Conservation (phyloP, 1,140 invertebrate species). For the Drosophila funebris region DNA sequence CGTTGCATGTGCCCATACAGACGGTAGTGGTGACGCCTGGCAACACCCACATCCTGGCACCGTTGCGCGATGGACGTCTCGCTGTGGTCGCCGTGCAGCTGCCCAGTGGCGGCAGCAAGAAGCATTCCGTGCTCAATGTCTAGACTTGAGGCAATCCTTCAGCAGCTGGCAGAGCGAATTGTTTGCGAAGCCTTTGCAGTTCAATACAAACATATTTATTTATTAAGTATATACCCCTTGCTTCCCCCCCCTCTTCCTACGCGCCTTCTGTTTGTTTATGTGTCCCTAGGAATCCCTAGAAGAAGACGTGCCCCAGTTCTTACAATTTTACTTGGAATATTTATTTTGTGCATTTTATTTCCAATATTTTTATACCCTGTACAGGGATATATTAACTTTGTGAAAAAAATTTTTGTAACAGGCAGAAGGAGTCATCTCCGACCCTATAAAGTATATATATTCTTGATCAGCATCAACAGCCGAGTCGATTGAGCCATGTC, state of each 20-base stretch:
- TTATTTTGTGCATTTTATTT: constrained; percentile 5
- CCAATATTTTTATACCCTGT: neutral
- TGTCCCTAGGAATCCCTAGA: neutral
- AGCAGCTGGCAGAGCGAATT: neutral
- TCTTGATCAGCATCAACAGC: too few species aligned
- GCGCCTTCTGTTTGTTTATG: neutral
- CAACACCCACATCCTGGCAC: constrained; percentile 87
- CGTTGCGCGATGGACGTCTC: constrained; percentile 86
- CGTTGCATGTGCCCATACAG: constrained; percentile 86
- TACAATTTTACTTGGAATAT: neutral
- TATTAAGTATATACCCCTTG: neutral
- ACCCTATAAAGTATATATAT: too few species aligned
- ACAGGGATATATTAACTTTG: too few species aligned
- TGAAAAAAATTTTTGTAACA: too few species aligned
- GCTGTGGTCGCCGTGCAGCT: constrained; percentile 85
- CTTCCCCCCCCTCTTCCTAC: neutral
- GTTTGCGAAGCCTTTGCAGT: neutral
- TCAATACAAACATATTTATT: constrained; percentile 5
- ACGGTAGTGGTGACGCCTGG: constrained; percentile 86
- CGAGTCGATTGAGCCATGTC: too few species aligned
- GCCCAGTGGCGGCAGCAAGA: constrained; percentile 64
- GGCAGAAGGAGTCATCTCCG: too few species aligned
- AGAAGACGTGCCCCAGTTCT: constrained; percentile 9
- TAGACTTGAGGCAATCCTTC: constrained; percentile 20
- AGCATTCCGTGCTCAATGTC: constrained; percentile 83